Evolutionary conservation across 2,113 vertebrate species (phyloP).

Genomic region (Dissostichus mawsoni): DNA sequence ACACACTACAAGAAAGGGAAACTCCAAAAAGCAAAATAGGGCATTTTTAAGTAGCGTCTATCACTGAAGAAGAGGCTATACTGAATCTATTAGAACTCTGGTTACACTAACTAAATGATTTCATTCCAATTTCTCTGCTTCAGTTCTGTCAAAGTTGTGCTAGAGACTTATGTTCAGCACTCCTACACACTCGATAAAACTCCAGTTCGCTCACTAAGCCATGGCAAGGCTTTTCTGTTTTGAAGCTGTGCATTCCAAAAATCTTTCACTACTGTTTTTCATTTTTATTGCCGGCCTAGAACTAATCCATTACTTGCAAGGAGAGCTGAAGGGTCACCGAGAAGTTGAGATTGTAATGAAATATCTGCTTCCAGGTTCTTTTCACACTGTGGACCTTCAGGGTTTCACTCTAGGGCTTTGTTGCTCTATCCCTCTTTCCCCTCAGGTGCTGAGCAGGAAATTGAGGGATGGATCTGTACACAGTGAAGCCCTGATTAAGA

Average conservation of each 20-base stretch:
- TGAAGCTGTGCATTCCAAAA: constrained; percentile 24
- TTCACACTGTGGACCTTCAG: constrained; percentile 23
- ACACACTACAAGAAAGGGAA: no score
- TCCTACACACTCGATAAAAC: not conserved
- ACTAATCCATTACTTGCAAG: constrained; percentile 31
- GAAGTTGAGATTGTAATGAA: constrained; percentile 38
- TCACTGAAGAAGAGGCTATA: no score
- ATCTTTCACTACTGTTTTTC: constrained; percentile 19
- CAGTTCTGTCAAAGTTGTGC: constrained; percentile 27
- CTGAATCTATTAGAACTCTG: no score
- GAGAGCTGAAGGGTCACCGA: not conserved
- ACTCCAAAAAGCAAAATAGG: no score
- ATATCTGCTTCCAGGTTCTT: constrained; percentile 41
- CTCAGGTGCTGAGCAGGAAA: constrained; percentile 61
- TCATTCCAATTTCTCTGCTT: constrained; percentile 2
- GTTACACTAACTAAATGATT: constrained; percentile 1
- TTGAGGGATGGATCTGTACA: constrained; percentile 45
- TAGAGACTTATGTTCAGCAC: constrained; percentile 31
- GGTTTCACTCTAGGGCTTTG: constrained; percentile 32
- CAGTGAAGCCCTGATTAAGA: constrained; percentile 49
- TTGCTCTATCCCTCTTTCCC: constrained; percentile 18
- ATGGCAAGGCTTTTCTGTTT: constrained; percentile 19
- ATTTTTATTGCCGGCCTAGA: constrained; percentile 30
- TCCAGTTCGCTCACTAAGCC: not conserved
- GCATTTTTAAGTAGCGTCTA: no score